phyloP scores from a whole-genome alignment of 2,888 invertebrate species.

The Auanema sp. region DNA sequence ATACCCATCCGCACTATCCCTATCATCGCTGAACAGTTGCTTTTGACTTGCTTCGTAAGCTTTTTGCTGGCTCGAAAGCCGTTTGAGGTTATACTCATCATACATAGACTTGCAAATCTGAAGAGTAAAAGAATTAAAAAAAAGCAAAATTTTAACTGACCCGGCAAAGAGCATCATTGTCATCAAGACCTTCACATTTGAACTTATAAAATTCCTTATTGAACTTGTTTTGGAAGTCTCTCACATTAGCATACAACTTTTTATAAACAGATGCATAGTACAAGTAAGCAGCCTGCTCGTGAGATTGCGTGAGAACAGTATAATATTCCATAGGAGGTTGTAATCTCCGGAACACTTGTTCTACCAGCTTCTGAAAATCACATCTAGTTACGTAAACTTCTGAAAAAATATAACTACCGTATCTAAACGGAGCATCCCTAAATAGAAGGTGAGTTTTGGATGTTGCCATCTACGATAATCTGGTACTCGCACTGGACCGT shows the following conservation, averaged over 20 bases:
- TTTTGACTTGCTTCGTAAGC: conserved; percentile 43
- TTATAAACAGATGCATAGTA: conserved; percentile 37
- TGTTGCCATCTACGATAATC: neutral
- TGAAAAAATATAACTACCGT: too few species aligned
- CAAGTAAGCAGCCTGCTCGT: conserved; percentile 31
- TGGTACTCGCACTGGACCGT: neutral
- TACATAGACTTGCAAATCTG: conserved; percentile 38
- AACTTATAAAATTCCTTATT: conserved; percentile 39
- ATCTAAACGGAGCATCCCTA: too few species aligned
- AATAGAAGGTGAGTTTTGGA: too few species aligned
- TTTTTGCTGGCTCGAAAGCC: conserved; percentile 22
- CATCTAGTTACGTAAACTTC: too few species aligned
- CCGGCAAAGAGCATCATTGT: conserved; percentile 31
- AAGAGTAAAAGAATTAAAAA: conserved; percentile 6
- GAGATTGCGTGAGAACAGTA: conserved; percentile 20
- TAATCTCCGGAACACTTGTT: conserved; percentile 7
- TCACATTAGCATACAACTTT: conserved; percentile 26
- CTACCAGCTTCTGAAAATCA: conserved; percentile 13
- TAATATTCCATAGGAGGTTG: conserved; percentile 29
- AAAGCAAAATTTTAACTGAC: conserved; percentile 12
- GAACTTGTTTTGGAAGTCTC: conserved; percentile 34
- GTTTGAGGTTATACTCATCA: conserved; percentile 28
- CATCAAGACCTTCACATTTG: conserved; percentile 27
- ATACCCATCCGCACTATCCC: conserved; percentile 57
- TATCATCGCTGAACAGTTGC: conserved; percentile 56